Conservation (phyloP, 1,140 invertebrate genomes). For the Mylabris phalerata region DNA sequence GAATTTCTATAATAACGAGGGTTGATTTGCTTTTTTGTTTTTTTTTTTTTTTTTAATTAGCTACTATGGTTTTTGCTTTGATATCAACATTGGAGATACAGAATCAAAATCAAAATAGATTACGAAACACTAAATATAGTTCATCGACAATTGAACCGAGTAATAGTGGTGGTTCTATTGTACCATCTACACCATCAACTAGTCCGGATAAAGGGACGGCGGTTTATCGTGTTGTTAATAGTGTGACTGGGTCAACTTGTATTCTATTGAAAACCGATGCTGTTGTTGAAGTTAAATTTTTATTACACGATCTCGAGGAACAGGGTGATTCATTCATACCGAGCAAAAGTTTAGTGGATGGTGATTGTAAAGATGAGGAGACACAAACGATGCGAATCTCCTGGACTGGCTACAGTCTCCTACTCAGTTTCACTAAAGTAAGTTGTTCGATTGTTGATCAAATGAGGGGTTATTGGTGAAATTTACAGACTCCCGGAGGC, state of each 20-base stretch:
- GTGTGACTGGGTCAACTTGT: constrained; percentile 35
- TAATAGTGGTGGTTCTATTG: constrained; percentile 15
- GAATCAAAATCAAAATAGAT: constrained; percentile 31
- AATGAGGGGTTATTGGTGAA: background rate
- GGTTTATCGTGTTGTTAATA: constrained; percentile 30
- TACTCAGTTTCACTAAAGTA: constrained; percentile 67
- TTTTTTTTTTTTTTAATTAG: constrained; percentile 1
- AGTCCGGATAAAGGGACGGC: constrained; percentile 27
- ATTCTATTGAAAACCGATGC: constrained; percentile 40
- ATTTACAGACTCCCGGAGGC: constrained; percentile 66
- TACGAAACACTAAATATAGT: constrained; percentile 30
- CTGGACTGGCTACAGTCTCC: constrained; percentile 63
- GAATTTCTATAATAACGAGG: too few relatives aligned
- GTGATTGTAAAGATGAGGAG: constrained; percentile 62
- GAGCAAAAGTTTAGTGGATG: constrained; percentile 32
- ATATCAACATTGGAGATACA: constrained; percentile 24
- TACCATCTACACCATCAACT: constrained; percentile 18
- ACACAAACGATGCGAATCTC: constrained; percentile 58
- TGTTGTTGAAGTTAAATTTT: constrained; percentile 39
- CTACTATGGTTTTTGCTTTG: constrained; percentile 19
- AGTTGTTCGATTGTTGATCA: constrained; percentile 5
- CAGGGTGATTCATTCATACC: constrained; percentile 37
- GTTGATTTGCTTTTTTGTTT: too few relatives aligned
- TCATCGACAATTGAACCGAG: constrained; percentile 23
- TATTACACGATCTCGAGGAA: constrained; percentile 34